These are phyloP conservation scores for Chrysodeixis includens DNA, from an alignment of 2,888 invertebrate species.

Conservation along the genomic window DNA sequence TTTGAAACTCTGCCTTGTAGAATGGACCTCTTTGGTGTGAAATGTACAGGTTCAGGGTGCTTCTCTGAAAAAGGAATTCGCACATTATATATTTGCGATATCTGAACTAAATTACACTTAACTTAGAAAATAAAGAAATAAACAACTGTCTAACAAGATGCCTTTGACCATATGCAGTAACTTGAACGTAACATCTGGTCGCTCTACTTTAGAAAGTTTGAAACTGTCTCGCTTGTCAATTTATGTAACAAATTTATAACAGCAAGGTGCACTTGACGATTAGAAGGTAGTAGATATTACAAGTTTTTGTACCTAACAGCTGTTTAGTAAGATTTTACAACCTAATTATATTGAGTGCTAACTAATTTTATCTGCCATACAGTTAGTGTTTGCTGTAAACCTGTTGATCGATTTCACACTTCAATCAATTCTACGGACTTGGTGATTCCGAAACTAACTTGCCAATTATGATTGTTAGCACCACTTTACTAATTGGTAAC, in stretches of 20 bases:
- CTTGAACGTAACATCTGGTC: background rate
- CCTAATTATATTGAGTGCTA: background rate
- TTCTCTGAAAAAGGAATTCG: slow-evolving; percentile 71
- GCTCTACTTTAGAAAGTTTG: slow-evolving; percentile 5
- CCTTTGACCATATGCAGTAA: background rate
- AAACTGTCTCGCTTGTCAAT: background rate
- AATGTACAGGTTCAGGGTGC: slow-evolving; percentile 91
- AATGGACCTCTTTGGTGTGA: slow-evolving; percentile 93
- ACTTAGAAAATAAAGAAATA: background rate
- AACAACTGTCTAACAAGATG: background rate
- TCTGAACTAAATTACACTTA: background rate
- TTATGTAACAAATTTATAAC: background rate
- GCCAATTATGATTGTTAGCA: background rate
- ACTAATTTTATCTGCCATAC: background rate
- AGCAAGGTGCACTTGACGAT: background rate
- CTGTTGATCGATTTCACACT: slow-evolving; percentile 5
- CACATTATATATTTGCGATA: background rate
- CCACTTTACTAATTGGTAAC: background rate
- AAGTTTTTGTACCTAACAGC: background rate
- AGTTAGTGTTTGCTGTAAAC: background rate
- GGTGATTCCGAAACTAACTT: background rate
- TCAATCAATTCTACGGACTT: background rate
- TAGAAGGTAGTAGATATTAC: too few relatives aligned
- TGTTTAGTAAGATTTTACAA: background rate
- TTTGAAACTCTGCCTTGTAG: slow-evolving; percentile 93